Evolutionary conservation across 2,113 vertebrate genomes (phyloP).

Genomic region (Phalacrocorax aristotelis): DNA sequence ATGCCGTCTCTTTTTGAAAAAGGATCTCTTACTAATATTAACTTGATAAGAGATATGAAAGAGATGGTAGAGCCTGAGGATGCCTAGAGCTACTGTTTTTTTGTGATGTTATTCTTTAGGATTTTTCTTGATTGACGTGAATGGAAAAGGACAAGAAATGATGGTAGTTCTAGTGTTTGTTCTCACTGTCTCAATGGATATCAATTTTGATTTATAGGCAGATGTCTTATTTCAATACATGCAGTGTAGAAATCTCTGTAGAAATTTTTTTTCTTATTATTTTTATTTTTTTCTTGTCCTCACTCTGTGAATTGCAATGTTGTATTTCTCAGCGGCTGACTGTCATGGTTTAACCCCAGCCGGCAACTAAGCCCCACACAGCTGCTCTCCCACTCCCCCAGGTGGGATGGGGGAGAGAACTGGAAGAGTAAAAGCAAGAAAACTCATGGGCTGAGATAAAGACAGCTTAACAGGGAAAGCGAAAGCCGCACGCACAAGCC

Average conservation of each 20-base stretch:
- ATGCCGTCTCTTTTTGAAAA: neutral
- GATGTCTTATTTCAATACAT: neutral
- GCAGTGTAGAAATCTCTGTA: neutral
- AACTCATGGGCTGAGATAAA: too few species aligned
- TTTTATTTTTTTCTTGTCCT: neutral
- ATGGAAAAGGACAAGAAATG: neutral
- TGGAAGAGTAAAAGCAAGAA: too few species aligned
- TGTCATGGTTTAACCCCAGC: too few species aligned
- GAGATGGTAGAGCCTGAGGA: neutral
- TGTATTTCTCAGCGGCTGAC: neutral
- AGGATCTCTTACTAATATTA: neutral
- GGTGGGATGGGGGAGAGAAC: too few species aligned
- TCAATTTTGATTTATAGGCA: neutral
- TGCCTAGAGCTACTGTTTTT: neutral
- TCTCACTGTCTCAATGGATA: neutral
- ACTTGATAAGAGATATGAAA: neutral
- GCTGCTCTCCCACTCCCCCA: too few species aligned
- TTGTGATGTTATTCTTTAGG: neutral
- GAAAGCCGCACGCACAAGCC: too few species aligned
- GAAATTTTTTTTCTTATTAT: neutral
- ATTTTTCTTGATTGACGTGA: neutral
- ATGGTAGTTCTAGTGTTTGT: neutral
- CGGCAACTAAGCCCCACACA: too few species aligned
- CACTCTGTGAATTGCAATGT: neutral
- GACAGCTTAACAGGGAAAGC: too few species aligned